Percentiles rank a stretch among this genome's conserved stretches.
Conservation (phyloP, 2,113 vertebrate genomes). For the Etia nguti region DNA sequence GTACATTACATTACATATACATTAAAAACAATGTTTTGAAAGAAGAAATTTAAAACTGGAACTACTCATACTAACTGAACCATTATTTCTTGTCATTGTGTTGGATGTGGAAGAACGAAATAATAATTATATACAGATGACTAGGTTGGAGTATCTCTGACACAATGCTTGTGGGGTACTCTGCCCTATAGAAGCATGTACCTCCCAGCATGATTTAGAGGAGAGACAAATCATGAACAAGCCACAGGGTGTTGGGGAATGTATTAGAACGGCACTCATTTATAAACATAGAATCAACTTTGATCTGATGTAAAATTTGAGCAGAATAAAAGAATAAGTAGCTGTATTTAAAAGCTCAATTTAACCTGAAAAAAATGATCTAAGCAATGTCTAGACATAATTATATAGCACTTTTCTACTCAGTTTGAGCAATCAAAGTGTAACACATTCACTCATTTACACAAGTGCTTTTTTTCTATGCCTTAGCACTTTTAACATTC, state of each 20-base stretch:
- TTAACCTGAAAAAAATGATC: neutral
- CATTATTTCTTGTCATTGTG: neutral
- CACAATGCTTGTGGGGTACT: neutral
- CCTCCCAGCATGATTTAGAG: neutral
- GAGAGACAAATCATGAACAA: neutral
- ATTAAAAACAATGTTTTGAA: neutral
- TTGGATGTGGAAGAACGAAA: neutral
- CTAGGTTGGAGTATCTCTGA: neutral
- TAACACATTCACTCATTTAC: neutral
- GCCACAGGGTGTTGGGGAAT: neutral
- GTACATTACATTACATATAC: neutral
- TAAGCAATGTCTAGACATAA: neutral
- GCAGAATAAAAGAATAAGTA: neutral
- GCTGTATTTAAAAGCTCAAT: neutral
- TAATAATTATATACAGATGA: neutral
- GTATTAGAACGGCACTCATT: neutral
- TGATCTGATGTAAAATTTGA: neutral
- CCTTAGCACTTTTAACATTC: neutral
- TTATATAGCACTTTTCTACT: neutral
- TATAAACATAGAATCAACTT: neutral
- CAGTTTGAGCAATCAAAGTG: neutral
- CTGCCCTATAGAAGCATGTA: neutral
- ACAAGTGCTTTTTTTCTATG: neutral
- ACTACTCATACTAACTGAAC: neutral
- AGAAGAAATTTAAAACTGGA: neutral